Conservation (phyloP, 2,888 invertebrate genomes). For the Priocnemis perturbator region DNA sequence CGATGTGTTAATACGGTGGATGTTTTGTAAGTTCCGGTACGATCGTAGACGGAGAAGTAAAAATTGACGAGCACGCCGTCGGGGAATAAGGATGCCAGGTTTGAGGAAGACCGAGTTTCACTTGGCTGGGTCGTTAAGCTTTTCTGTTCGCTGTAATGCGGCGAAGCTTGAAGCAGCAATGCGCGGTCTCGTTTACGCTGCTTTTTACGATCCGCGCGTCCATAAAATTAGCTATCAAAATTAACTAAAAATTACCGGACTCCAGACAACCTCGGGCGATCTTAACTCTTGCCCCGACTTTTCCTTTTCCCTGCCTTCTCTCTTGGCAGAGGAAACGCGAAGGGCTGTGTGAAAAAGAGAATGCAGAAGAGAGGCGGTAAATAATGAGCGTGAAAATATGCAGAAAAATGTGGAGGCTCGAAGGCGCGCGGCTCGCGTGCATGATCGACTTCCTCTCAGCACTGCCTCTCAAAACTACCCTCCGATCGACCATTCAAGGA, state of each 20-base stretch:
- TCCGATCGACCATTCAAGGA: not conserved
- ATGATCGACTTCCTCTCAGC: constrained; percentile 5
- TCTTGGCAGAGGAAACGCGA: not conserved
- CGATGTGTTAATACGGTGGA: too few species aligned
- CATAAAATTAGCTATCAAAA: constrained; percentile 36
- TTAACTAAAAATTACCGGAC: constrained; percentile 25
- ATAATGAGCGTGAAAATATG: not conserved
- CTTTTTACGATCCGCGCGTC: constrained; percentile 26
- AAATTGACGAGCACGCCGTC: too few species aligned
- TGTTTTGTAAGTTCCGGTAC: too few species aligned
- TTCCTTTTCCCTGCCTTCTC: not conserved
- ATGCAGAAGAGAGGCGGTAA: constrained; percentile 11
- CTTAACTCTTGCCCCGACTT: not conserved
- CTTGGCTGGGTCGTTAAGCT: too few species aligned
- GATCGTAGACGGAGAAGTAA: too few species aligned
- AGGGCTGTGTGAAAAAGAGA: not conserved
- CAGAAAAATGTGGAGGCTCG: constrained; percentile 8
- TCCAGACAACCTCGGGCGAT: not conserved
- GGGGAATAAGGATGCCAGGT: too few species aligned
- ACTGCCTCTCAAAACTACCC: not conserved
- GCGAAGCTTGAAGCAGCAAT: constrained; percentile 12
- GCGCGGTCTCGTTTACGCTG: constrained; percentile 24
- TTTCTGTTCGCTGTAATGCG: not conserved
- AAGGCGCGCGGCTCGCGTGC: constrained; percentile 20
- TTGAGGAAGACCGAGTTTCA: too few species aligned